These are phyloP conservation scores for Zaprionus taronus DNA, from an alignment of 1,140 invertebrate species.

Conservation along the genomic window DNA sequence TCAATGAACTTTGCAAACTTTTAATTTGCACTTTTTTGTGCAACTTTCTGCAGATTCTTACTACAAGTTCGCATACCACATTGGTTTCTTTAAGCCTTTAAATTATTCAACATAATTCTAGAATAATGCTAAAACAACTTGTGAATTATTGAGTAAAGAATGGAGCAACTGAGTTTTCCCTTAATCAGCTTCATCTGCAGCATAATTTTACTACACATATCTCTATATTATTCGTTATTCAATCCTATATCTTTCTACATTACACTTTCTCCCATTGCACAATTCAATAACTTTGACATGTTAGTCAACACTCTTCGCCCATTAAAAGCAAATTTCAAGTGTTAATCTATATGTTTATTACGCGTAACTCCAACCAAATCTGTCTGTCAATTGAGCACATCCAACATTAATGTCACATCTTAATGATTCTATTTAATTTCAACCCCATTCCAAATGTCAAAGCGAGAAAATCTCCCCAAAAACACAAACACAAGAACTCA, in stretches of 20 bases:
- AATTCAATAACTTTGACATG: neutral
- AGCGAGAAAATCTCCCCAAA: neutral
- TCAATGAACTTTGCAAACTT: slow-evolving; percentile 46
- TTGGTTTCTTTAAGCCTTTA: no score
- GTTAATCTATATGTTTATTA: slow-evolving; percentile 38
- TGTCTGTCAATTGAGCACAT: slow-evolving; percentile 32
- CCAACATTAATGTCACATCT: slow-evolving; percentile 36
- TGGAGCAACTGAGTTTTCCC: no score
- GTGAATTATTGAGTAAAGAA: no score
- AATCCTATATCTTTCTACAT: neutral
- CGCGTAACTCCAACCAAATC: slow-evolving; percentile 15
- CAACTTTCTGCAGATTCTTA: neutral
- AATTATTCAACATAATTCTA: neutral
- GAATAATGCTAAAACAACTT: no score
- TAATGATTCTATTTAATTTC: slow-evolving; percentile 25
- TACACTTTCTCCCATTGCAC: neutral
- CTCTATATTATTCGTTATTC: neutral
- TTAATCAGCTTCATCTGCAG: no score
- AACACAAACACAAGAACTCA: slow-evolving; percentile 25
- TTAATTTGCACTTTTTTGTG: slow-evolving; percentile 41
- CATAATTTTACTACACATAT: no score
- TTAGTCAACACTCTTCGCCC: slow-evolving; percentile 19
- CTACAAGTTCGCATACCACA: neutral
- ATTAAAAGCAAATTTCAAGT: slow-evolving; percentile 34
- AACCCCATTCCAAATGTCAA: neutral